Conservation (phyloP, 2,888 invertebrate species). For the Antheraea assamensis region DNA sequence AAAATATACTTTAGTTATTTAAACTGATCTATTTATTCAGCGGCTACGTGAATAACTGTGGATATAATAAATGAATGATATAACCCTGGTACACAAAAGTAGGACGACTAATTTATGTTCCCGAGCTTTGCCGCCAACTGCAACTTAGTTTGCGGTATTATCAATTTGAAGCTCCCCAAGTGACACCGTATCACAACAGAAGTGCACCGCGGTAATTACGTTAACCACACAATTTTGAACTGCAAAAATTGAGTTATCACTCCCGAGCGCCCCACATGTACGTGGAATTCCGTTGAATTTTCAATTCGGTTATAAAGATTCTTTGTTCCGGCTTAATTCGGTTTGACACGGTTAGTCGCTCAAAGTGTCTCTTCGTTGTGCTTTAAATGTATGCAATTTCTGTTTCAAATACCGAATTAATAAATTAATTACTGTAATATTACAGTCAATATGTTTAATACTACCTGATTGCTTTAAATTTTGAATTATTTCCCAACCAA, state of each 20-base stretch:
- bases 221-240: constrained; percentile 41
- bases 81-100: background rate
- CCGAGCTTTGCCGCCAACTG: constrained; percentile 30
- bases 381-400: background rate
- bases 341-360: background rate
- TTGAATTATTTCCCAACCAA: too few relatives aligned
- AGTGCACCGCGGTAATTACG: constrained; percentile 35
- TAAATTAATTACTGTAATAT: too few relatives aligned
- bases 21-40: too few relatives aligned
- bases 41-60: background rate
- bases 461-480: too few relatives aligned
- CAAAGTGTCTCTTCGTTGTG: background rate
- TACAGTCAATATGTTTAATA: too few relatives aligned
- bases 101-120: constrained; percentile 16
- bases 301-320: background rate
- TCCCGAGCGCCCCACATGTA: background rate
- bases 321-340: background rate
- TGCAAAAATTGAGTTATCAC: constrained; percentile 32
- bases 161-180: constrained; percentile 45
- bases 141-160: constrained; percentile 40
- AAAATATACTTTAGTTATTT: too few relatives aligned
- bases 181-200: constrained; percentile 25
- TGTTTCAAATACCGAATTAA: background rate
- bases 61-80: background rate
- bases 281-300: background rate